Base-by-base conservation (phyloP, 2,888 invertebrate genomes). In the Chymomyza caudatula region DNA sequence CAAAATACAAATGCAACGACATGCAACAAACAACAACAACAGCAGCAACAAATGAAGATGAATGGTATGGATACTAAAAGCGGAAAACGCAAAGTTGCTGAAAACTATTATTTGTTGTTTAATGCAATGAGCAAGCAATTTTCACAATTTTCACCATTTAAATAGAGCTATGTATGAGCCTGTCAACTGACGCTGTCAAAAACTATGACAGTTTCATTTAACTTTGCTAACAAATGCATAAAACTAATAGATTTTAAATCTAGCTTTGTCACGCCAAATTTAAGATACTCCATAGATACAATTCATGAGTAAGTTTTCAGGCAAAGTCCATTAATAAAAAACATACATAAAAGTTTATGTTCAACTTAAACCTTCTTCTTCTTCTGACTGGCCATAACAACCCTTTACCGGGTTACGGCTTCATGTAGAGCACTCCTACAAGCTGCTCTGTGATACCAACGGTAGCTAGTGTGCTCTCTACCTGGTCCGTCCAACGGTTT, bases 141-240 rank as follows among this genome's bases (percentile, higher is more conserved):
- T 65, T 49, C 17, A 47, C 6, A 11, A 37, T 51, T 20, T 51
- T 51, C 11, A 19, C 3, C 22, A 20, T 51, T 20, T 37, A 37
- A 37, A 37, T 37, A 8, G 11, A 11, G 8, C 11, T 37, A 37
- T 37, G 29, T 11, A 37, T 11, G 11, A 37, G 29, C 29, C 62
- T 70, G 69, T 65, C 65, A 76, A 58, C 68, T 57, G 53, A 54
- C 44, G 52, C 67, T 65, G 67, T 65, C 74, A 78, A 56, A 67
- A 60, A 52, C 63, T 62, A 65, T 65, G 72, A 71, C 72, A 71
- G 67, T 67, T 72, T 53, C 72, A 71, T 83, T 78, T 76, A 60
- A 59, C 60, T 64, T 59, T 59, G 65, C 64, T 66, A 63, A 66
- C 64, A 58, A 19, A 53, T 37, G 29, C 29, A 37, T 11, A 2